These are phyloP conservation scores for Melanotaenia trifasciata DNA, from an alignment of 2,797 vertebrate species.

Conservation along the genomic window DNA sequence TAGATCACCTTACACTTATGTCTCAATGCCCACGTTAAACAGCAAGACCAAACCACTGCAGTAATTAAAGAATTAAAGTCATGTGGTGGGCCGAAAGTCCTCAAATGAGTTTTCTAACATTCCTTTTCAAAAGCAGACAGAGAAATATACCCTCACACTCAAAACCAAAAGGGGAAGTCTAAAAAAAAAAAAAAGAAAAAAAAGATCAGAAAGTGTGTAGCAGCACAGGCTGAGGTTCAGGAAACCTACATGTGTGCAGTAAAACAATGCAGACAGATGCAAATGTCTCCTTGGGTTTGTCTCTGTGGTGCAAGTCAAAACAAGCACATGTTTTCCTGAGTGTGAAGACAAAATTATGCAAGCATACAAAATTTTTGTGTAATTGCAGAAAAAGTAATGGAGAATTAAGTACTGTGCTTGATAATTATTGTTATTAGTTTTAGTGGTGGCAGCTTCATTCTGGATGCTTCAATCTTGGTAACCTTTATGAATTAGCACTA, in stretches of 20 bases:
- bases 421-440: too few relatives aligned
- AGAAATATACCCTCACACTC: constrained; percentile 27
- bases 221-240: constrained; percentile 8
- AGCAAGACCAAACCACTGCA: constrained; percentile 10
- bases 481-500: too few relatives aligned
- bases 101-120: constrained; percentile 34
- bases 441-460: too few relatives aligned
- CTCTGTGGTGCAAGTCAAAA: not conserved
- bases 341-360: not conserved
- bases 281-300: not conserved
- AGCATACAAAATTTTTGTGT: not conserved
- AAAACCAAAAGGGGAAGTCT: constrained; percentile 42
- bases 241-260: constrained; percentile 26
- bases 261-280: constrained; percentile 15
- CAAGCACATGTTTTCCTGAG: not conserved
- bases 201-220: too few relatives aligned
- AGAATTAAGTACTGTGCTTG: not conserved
- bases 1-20: not conserved
- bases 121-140: constrained; percentile 1
- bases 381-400: too few relatives aligned
- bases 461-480: too few relatives aligned
- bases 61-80: constrained; percentile 65
- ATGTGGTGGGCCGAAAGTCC: constrained; percentile 42
- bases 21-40: constrained; percentile 7
- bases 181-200: not conserved